These are phyloP conservation scores for Arrhamphus sclerolepis DNA, from an alignment of 2,797 vertebrate species.

Conservation along the genomic window DNA sequence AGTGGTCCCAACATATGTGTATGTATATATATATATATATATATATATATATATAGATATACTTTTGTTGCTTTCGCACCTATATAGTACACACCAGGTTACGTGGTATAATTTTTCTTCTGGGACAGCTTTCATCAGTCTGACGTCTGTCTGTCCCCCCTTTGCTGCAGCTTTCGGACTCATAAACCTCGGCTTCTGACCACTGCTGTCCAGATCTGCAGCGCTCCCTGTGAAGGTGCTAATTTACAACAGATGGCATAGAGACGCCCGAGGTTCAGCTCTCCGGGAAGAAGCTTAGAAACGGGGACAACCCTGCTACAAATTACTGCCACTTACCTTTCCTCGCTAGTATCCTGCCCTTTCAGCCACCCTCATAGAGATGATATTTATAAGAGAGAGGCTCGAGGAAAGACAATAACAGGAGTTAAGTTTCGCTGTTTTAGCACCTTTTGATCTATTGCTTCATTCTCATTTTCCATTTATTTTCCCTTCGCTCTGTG, in stretches of 20 bases:
- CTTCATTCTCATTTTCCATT: conserved; percentile 16
- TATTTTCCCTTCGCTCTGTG: not conserved
- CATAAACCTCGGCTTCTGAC: conserved; percentile 31
- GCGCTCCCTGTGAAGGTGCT: conserved; percentile 62
- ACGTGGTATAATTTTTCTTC: too few relatives aligned
- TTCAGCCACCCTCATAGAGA: not conserved
- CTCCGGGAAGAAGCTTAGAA: conserved; percentile 40
- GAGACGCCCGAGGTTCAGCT: conserved; percentile 29
- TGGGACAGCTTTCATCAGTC: not conserved
- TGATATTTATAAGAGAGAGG: conserved; percentile 3
- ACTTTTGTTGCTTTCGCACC: too few relatives aligned
- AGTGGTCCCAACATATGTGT: too few relatives aligned
- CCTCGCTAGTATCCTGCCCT: conserved; percentile 17
- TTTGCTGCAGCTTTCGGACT: conserved; percentile 18
- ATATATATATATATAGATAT: too few relatives aligned
- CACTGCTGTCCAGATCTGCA: conserved; percentile 44
- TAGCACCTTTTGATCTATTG: not conserved
- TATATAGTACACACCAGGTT: too few relatives aligned
- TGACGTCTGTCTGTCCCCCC: not conserved
- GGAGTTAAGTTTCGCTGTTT: too few relatives aligned
- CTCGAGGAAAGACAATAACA: not conserved
- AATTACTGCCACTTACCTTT: conserved; percentile 40
- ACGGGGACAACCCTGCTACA: conserved; percentile 25
- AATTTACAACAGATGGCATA: conserved; percentile 69
- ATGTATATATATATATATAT: too few relatives aligned